Conservation (phyloP, 2,888 invertebrate genomes). For the Phalangium opilio region DNA sequence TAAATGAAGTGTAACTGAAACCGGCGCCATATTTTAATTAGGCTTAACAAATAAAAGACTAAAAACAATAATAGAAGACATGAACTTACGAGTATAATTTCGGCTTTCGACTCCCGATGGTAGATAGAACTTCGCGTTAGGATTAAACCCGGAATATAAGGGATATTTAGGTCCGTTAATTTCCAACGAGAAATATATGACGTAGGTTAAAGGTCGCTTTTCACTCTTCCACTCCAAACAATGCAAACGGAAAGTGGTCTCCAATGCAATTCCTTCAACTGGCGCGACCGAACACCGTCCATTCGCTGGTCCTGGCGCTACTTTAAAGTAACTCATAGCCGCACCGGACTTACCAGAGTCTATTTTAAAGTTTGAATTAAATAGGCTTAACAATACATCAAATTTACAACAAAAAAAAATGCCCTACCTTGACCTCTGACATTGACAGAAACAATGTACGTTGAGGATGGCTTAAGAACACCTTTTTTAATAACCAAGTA, state of each 20-base stretch:
- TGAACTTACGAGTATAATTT: conserved; percentile 13
- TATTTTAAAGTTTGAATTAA: too few relatives aligned
- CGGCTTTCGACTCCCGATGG: conserved; percentile 21
- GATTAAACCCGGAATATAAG: conserved; percentile 25
- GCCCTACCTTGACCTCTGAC: conserved; percentile 22
- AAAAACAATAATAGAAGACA: not conserved
- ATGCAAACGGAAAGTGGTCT: conserved; percentile 25
- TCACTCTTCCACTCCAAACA: conserved; percentile 29
- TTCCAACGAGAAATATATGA: conserved; percentile 25
- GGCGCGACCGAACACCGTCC: conserved; percentile 27
- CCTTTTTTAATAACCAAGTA: conserved; percentile 27
- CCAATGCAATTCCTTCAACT: conserved; percentile 23
- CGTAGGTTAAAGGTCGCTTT: conserved; percentile 26
- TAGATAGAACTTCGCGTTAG: conserved; percentile 24
- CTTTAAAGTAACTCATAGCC: conserved; percentile 24
- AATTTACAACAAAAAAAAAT: not conserved
- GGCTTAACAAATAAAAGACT: too few relatives aligned
- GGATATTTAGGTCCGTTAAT: conserved; percentile 15
- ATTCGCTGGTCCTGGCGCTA: conserved; percentile 25
- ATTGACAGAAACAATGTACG: conserved; percentile 25
- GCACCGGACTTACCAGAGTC: conserved; percentile 9
- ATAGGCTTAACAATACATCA: too few relatives aligned
- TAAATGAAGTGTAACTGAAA: too few relatives aligned
- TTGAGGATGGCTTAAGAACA: conserved; percentile 24
- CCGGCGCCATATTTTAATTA: too few relatives aligned